These are phyloP conservation scores for Sitta europaea DNA, from an alignment of 2,113 vertebrate genomes.

Conservation along the genomic window DNA sequence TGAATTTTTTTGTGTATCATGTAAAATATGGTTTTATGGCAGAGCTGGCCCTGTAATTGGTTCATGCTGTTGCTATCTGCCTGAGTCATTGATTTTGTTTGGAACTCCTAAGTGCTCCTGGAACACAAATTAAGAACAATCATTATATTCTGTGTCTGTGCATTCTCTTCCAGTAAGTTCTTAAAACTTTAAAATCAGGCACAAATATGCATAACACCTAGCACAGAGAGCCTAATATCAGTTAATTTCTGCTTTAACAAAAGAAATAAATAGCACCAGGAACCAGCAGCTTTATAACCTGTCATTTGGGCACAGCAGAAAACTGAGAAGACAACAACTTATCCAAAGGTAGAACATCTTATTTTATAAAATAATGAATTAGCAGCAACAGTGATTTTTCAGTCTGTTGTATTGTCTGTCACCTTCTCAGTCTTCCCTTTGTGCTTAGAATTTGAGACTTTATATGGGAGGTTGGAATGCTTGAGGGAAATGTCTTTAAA, in stretches of 20 bases:
- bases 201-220: neutral
- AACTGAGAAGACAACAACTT: neutral
- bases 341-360: neutral
- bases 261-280: neutral
- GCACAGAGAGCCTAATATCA: neutral
- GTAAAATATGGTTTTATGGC: neutral
- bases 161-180: neutral
- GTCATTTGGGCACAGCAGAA: neutral
- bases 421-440: neutral
- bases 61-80: neutral
- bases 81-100: constrained; percentile 2
- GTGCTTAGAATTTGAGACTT: neutral
- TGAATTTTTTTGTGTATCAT: neutral
- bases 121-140: neutral
- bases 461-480: neutral
- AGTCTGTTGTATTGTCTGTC: neutral
- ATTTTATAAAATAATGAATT: neutral
- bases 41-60: neutral
- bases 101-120: neutral
- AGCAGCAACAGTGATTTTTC: neutral
- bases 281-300: neutral
- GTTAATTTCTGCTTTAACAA: neutral
- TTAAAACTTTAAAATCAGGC: neutral
- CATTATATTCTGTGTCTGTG: neutral
- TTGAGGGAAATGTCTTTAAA: neutral